Conservation (phyloP, 2,797 vertebrate species). For the Ispidina picta region DNA sequence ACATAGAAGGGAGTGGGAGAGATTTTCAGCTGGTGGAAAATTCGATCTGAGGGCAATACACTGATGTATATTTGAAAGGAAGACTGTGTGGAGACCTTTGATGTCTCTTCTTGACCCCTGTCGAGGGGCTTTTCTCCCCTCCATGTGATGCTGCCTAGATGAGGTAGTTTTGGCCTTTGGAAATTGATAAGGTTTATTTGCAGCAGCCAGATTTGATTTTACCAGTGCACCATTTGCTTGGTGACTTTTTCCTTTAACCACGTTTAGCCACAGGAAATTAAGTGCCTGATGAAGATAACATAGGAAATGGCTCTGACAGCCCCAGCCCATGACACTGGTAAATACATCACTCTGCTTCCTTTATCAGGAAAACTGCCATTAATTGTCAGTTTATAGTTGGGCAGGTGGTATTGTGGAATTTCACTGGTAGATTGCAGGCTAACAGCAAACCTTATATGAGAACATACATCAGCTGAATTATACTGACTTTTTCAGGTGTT, state of each 20-base stretch:
- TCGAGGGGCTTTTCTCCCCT: background rate
- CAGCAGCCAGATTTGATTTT: constrained; percentile 17
- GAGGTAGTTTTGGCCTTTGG: background rate
- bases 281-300: constrained; percentile 84
- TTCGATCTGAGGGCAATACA: background rate
- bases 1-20: fast-evolving
- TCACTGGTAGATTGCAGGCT: background rate
- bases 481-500: background rate
- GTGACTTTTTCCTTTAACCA: constrained; percentile 55
- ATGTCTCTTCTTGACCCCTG: background rate
- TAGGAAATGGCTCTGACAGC: constrained; percentile 84
- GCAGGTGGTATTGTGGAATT: constrained; percentile 34
- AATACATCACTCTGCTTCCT: constrained; percentile 24
- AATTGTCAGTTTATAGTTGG: constrained; percentile 9
- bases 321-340: constrained; percentile 59
- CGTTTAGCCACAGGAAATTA: constrained; percentile 80
- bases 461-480: background rate
- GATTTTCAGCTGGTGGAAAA: background rate
- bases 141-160: fast-evolving
- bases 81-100: background rate
- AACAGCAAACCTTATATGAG: background rate
- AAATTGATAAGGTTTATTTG: background rate
- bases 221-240: background rate
- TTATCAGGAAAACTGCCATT: constrained; percentile 48
- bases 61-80: background rate